These are phyloP conservation scores for Gymnopithys bicolor DNA, from an alignment of 2,797 vertebrate species.

Conservation along the genomic window DNA sequence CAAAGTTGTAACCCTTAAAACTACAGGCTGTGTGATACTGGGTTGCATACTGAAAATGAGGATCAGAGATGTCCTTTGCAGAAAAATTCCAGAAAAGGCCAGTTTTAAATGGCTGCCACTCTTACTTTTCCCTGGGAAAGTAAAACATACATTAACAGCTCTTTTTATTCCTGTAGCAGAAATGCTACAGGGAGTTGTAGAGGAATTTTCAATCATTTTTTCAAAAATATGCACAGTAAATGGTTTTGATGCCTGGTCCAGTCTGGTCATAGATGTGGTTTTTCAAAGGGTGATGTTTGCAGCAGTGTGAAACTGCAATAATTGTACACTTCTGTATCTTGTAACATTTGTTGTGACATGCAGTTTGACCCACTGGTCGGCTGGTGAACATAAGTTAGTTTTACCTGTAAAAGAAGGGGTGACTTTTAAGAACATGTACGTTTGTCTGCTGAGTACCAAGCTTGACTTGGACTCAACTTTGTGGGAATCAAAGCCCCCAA, in stretches of 20 bases:
- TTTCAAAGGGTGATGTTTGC: neutral
- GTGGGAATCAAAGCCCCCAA: neutral
- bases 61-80: neutral
- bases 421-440: neutral
- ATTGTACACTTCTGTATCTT: accelerated
- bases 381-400: neutral
- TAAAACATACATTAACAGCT: neutral
- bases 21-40: neutral
- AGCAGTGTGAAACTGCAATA: neutral
- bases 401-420: neutral
- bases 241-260: neutral
- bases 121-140: neutral
- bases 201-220: neutral
- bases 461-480: neutral
- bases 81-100: neutral
- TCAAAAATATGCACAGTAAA: neutral
- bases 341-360: neutral
- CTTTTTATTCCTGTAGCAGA: neutral
- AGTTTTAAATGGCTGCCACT: neutral
- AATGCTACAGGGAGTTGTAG: neutral
- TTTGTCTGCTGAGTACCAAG: neutral
- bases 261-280: neutral
- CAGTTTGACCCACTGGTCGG: neutral
- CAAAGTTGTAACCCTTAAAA: neutral
- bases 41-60: neutral